phyloP scores from a whole-genome alignment of 1,140 invertebrate genomes.

The Octopus sinensis region DNA sequence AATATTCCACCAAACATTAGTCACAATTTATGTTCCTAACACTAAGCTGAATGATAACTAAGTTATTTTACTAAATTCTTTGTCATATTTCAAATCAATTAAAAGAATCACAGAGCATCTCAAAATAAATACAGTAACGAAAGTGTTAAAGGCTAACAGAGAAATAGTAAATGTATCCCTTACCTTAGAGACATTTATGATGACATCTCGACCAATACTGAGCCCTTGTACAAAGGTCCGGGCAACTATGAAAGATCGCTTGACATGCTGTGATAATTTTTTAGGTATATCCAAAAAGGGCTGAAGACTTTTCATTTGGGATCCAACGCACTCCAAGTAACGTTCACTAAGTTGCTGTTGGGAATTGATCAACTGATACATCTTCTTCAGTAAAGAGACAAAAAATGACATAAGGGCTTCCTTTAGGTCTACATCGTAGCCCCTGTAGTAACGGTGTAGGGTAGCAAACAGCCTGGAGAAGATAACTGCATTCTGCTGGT shows the following conservation, averaged over 20 bases:
- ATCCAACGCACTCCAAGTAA: constrained; percentile 80
- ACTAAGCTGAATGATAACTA: no score
- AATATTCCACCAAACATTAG: no score
- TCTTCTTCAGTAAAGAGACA: constrained; percentile 85
- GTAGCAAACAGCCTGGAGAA: constrained; percentile 88
- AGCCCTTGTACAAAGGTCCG: constrained; percentile 88
- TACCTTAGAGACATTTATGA: constrained; percentile 78
- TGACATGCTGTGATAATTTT: constrained; percentile 83
- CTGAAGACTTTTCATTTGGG: constrained; percentile 86
- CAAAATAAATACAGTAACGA: no score
- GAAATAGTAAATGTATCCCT: constrained; percentile 41
- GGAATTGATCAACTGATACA: constrained; percentile 88
- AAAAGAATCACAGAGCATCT: no score
- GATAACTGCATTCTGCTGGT: constrained; percentile 88
- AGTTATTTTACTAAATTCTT: no score
- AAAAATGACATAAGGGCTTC: constrained; percentile 91
- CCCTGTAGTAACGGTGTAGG: constrained; percentile 81
- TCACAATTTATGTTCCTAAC: no score
- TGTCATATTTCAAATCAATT: no score
- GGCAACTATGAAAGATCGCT: constrained; percentile 89
- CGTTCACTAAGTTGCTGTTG: constrained; percentile 84
- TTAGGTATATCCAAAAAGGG: constrained; percentile 91
- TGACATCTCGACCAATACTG: constrained; percentile 75
- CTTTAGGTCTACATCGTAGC: constrained; percentile 72
- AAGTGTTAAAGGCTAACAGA: background rate